A percentile compares a stretch with the other conserved stretches of the same genome.
These are phyloP conservation scores for Hydrolagus colliei DNA, from an alignment of 2,797 vertebrate species.

Conservation along the genomic window DNA sequence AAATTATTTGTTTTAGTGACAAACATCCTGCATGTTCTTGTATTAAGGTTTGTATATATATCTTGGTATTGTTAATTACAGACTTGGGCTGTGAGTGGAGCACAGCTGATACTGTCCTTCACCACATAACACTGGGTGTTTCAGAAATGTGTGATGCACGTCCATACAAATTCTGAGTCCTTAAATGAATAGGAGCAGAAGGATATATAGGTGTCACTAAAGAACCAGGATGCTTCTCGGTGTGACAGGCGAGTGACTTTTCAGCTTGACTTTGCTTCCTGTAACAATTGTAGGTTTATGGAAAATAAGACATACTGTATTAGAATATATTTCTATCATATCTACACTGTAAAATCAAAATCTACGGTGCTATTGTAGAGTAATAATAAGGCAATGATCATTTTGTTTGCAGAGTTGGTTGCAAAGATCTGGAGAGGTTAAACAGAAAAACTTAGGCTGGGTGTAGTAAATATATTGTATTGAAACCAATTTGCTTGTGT, in stretches of 20 bases:
- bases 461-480: not conserved
- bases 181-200: not conserved
- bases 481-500: not conserved
- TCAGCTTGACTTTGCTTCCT: not conserved
- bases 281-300: not conserved
- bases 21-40: not conserved
- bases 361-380: not conserved
- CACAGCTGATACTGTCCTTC: slow-evolving; percentile 27
- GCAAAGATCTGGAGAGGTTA: not conserved
- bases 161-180: not conserved
- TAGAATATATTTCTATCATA: not conserved
- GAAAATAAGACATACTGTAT: not conserved
- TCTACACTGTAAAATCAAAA: not conserved
- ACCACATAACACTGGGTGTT: not conserved
- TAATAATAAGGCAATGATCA: not conserved
- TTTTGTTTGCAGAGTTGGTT: not conserved
- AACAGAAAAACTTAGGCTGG: not conserved
- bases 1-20: not conserved
- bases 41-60: not conserved
- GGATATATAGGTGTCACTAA: not conserved
- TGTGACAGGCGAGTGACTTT: not conserved
- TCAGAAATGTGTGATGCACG: not conserved
- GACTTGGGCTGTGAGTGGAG: not conserved
- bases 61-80: not conserved
- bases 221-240: not conserved